These are phyloP conservation scores for Drosophila quadrilineata DNA, from an alignment of 1,140 invertebrate genomes.

Conservation along the genomic window DNA sequence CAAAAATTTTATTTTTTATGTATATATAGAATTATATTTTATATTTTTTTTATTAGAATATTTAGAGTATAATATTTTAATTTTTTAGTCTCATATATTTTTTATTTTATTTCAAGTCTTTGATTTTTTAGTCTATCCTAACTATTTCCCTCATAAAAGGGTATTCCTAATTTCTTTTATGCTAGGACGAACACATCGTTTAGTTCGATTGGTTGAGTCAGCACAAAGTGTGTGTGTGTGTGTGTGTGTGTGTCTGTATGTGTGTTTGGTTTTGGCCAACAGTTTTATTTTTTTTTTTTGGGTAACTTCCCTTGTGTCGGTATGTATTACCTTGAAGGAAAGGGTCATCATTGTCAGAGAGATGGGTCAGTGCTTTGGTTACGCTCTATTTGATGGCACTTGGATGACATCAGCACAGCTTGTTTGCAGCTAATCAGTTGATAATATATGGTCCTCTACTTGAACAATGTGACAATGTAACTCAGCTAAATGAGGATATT, in stretches of 20 bases:
- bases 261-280: conserved; percentile 17
- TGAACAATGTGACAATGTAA: background rate
- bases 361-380: conserved; percentile 26
- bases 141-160: background rate
- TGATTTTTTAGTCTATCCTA: no score
- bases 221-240: no score
- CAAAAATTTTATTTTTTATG: no score
- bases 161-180: background rate
- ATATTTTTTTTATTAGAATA: background rate
- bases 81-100: no score
- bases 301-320: background rate
- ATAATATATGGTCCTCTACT: no score
- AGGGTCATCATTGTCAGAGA: background rate
- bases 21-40: no score
- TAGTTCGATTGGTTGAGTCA: conserved; percentile 23
- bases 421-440: conserved; percentile 39
- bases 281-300: background rate
- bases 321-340: background rate
- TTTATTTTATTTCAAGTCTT: no score
- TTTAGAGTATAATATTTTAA: background rate
- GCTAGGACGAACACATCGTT: background rate
- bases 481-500: background rate
- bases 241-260: no score
- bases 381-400: conserved; percentile 57
- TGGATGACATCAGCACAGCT: conserved; percentile 59